These are phyloP conservation scores for Leistus spinibarbis DNA, from an alignment of 2,888 invertebrate species.

Conservation along the genomic window DNA sequence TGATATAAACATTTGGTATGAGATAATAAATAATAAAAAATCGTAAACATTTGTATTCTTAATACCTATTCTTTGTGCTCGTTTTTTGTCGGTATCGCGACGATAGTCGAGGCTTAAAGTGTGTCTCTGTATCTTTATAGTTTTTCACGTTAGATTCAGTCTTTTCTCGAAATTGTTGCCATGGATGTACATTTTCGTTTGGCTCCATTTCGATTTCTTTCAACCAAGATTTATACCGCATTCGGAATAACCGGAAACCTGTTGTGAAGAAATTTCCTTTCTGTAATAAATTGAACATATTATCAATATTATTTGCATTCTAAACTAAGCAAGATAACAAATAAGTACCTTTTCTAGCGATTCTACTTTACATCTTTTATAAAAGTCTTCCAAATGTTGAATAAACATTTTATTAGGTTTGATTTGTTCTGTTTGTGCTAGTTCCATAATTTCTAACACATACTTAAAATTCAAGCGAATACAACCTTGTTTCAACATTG, in stretches of 20 bases:
- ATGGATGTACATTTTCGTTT: conserved; percentile 64
- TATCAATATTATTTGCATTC: background rate
- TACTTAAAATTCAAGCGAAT: conserved; percentile 67
- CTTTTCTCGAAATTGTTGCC: conserved; percentile 65
- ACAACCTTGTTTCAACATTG: conserved; percentile 72
- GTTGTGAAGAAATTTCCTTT: conserved; percentile 48
- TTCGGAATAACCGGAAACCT: conserved; percentile 58
- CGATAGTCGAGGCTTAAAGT: conserved; percentile 52
- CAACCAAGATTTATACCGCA: conserved; percentile 59
- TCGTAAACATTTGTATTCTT: conserved; percentile 10
- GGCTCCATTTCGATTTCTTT: conserved; percentile 59
- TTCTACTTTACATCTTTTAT: conserved; percentile 61
- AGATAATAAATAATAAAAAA: conserved; percentile 20
- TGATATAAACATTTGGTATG: conserved; percentile 8
- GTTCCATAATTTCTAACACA: conserved; percentile 71
- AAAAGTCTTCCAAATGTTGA: conserved; percentile 67
- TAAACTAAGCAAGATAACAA: background rate
- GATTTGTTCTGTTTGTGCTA: conserved; percentile 66
- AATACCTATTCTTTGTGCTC: conserved; percentile 43
- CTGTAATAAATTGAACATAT: conserved; percentile 17
- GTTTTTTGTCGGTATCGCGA: conserved; percentile 53
- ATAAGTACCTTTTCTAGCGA: conserved; percentile 60
- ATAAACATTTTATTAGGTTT: conserved; percentile 67
- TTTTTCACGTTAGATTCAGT: conserved; percentile 50
- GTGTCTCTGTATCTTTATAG: conserved; percentile 47